Evolutionary conservation across 2,113 vertebrate genomes (phyloP), one percentile per base, ranked within the genome.

Genomic region (Stegastes partitus): DNA sequence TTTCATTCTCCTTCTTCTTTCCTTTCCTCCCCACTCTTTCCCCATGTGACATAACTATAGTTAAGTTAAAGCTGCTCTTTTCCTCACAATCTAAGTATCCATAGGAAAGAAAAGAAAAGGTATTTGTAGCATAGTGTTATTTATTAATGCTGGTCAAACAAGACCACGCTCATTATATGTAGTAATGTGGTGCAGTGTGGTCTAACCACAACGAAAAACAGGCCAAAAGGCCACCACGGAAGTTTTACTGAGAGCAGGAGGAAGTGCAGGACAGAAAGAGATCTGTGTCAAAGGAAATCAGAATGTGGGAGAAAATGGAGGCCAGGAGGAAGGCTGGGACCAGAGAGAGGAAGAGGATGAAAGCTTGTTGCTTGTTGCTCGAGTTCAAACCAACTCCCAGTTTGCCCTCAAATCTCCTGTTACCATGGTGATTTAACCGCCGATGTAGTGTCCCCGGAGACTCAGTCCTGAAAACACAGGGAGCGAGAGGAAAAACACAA

Each of bases 391-490:
- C 68, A 81, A 82, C 78, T 79, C 67, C 68, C 59, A 51, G 73
- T n/a, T 56, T 77, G 65, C 77, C 83, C 80, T 82, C 54, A 84
- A 72, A 88, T 91, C 81, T 83, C 81, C 62, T 79, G 92, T 92
- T 89, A 82, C 92, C 88, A 92, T 91, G 90, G 89, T 44, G 85
- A 93, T 87, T 71, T 53, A 64, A 74, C 72, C 47, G 68, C 23
- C 14, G 62, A 77, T 69, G 58, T 28, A 55, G 50, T 42, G 26
- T 83, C 92, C 80, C 77, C 56, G 1, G 88, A 82, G 88, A 91
- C 71, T 31, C 59, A 42, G 71, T 65, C 76, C 79, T 82, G 73
- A 75, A 85, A 85, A 74, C 53, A 84, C 19, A 16, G 22, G 11
- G 39, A 51, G 28, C 25, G 72, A 44, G 28, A 65, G 51, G 37